Evolutionary conservation across 2,888 invertebrate genomes (phyloP).

Genomic region (Carpatolechia fugitivella): DNA sequence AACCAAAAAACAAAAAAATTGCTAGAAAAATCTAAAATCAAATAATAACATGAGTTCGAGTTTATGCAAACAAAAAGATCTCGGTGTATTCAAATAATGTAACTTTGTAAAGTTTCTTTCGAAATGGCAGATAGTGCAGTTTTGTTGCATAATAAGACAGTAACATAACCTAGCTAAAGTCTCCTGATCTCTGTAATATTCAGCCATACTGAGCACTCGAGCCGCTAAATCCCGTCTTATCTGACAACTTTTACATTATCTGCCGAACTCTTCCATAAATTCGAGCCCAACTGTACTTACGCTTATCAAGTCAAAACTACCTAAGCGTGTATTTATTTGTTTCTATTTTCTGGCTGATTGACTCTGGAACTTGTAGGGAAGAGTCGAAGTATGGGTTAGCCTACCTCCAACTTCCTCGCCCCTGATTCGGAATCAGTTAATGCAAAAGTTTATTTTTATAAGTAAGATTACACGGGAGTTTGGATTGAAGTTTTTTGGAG

Average conservation of each 20-base stretch:
- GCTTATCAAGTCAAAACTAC: constrained; percentile 75
- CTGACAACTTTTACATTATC: constrained; percentile 73
- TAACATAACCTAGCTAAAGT: constrained; percentile 44
- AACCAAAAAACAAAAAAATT: too few relatives aligned
- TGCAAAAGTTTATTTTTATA: constrained; percentile 81
- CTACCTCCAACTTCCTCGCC: constrained; percentile 64
- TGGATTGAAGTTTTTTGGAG: constrained; percentile 67
- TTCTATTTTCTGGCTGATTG: constrained; percentile 74
- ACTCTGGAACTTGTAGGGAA: constrained; percentile 57
- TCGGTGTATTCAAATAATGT: constrained; percentile 3
- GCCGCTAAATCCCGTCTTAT: constrained; percentile 65
- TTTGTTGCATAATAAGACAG: constrained; percentile 38
- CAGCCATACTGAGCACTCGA: constrained; percentile 46
- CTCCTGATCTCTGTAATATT: constrained; percentile 49
- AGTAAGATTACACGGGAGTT: constrained; percentile 78
- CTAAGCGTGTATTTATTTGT: constrained; percentile 73
- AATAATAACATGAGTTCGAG: too few relatives aligned
- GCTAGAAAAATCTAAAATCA: too few relatives aligned
- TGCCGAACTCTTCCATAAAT: constrained; percentile 67
- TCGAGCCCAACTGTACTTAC: constrained; percentile 61
- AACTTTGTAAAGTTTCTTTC: constrained; percentile 11
- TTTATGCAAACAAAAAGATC: background rate
- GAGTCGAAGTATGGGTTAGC: constrained; percentile 41
- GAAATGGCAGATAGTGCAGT: constrained; percentile 16
- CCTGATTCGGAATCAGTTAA: constrained; percentile 78